phyloP scores from a whole-genome alignment of 2,797 vertebrate species.

The Sarcoramphus papa region DNA sequence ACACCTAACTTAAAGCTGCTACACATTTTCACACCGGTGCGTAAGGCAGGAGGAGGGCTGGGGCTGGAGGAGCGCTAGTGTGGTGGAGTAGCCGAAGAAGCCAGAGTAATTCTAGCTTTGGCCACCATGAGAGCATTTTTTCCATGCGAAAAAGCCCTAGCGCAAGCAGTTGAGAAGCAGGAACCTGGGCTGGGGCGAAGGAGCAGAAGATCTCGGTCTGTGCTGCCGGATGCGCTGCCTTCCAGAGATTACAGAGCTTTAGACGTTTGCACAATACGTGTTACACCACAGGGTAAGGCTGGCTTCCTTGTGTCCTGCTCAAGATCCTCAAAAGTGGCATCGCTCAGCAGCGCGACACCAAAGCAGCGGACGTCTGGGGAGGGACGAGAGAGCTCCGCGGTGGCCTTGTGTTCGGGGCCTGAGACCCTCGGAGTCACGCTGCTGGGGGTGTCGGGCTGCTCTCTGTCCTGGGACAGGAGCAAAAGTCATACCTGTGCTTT shows the following conservation, averaged over 20 bases:
- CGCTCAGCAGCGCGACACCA: background rate
- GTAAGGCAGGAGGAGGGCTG: background rate
- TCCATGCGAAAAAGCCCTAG: background rate
- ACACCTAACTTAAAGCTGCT: constrained; percentile 6
- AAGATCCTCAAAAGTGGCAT: background rate
- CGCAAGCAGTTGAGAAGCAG: background rate
- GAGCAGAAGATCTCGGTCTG: background rate
- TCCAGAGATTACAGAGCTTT: background rate
- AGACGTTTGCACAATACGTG: background rate
- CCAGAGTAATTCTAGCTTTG: background rate
- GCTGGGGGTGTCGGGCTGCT: background rate
- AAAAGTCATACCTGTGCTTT: background rate
- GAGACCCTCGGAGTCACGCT: background rate
- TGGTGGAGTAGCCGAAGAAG: background rate
- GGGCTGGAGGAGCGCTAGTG: background rate
- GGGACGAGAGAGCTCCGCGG: background rate
- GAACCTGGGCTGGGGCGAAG: background rate
- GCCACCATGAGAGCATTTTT: rapidly evolving
- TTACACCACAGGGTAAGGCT: background rate
- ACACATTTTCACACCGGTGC: background rate
- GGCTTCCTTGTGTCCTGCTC: background rate
- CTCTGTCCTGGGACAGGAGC: background rate
- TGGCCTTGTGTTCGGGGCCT: background rate
- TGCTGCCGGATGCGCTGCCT: background rate
- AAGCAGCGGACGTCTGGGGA: background rate